A percentile compares a stretch with the other conserved stretches of the same genome.
These are phyloP conservation scores for Sclerurus mexicanus DNA, from an alignment of 2,113 vertebrate genomes.

Conservation along the genomic window DNA sequence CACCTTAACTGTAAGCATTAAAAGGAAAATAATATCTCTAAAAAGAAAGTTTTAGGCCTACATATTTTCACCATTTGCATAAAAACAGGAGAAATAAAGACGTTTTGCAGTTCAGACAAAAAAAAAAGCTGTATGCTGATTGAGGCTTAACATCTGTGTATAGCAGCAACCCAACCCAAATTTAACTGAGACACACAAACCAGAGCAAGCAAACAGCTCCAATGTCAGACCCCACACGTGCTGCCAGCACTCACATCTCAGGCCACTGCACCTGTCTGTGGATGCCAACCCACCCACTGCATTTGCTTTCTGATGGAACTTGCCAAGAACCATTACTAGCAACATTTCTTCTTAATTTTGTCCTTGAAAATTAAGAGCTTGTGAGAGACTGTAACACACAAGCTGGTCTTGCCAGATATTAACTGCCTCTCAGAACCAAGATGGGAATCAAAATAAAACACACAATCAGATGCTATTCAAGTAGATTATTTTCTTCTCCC, in stretches of 20 bases:
- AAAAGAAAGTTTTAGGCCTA: neutral
- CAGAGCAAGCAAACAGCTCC: neutral
- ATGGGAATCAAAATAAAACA: constrained; percentile 36
- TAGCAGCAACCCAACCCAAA: neutral
- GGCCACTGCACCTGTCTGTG: neutral
- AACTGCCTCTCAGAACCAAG: constrained; percentile 33
- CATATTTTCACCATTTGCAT: neutral
- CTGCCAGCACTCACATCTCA: neutral
- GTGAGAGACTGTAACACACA: neutral
- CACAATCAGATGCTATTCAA: constrained; percentile 56
- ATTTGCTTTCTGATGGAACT: neutral
- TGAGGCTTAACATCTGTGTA: neutral
- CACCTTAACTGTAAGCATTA: neutral
- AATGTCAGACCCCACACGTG: fast-evolving
- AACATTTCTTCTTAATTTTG: neutral
- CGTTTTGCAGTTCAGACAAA: neutral
- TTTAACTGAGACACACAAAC: fast-evolving
- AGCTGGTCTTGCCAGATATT: constrained; percentile 15
- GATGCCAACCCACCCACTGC: neutral
- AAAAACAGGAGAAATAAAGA: neutral
- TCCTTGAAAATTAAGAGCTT: constrained; percentile 12
- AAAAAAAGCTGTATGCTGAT: neutral
- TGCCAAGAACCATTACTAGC: neutral
- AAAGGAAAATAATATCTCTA: neutral
- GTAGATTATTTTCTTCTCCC: constrained; percentile 41